Conservation (phyloP, 1,140 invertebrate genomes). For the Mesaphorura yosii region DNA sequence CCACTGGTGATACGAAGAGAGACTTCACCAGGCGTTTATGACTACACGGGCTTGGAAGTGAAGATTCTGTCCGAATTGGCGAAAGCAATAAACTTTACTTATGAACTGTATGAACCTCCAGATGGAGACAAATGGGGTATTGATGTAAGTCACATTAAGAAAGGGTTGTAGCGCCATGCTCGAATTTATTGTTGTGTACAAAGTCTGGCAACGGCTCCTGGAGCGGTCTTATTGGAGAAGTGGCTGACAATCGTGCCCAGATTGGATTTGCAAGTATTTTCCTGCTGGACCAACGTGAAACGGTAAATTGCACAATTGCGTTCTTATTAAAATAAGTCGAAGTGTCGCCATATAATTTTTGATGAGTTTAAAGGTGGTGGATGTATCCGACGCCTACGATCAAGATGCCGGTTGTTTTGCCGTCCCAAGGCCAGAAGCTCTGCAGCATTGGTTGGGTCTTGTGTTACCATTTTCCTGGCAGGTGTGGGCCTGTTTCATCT, state of each 20-base stretch:
- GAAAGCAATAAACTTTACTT: constrained; percentile 31
- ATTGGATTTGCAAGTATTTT: constrained; percentile 33
- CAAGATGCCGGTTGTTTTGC: constrained; percentile 30
- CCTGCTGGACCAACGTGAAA: constrained; percentile 31
- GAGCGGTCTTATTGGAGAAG: constrained; percentile 33
- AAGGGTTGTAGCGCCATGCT: neutral
- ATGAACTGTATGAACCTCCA: constrained; percentile 24
- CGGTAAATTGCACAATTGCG: constrained; percentile 26
- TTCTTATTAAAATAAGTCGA: constrained; percentile 5
- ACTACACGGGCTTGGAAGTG: constrained; percentile 29
- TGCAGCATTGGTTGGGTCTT: constrained; percentile 29
- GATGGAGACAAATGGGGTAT: constrained; percentile 31
- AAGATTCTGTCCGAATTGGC: constrained; percentile 24
- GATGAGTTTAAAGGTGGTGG: constrained; percentile 24
- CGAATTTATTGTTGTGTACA: neutral
- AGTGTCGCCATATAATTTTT: neutral
- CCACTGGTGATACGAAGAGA: constrained; percentile 31
- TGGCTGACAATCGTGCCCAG: constrained; percentile 26
- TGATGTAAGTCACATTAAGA: constrained; percentile 17
- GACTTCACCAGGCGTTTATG: constrained; percentile 9
- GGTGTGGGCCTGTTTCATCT: constrained; percentile 29
- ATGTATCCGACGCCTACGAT: constrained; percentile 28
- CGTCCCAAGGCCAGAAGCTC: constrained; percentile 29
- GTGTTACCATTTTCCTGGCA: constrained; percentile 31
- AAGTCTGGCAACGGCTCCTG: constrained; percentile 30